A percentile compares a stretch with the other conserved stretches of the same genome.
Evolutionary conservation across 2,888 invertebrate genomes (phyloP).

Genomic region (Operophtera brumata): DNA sequence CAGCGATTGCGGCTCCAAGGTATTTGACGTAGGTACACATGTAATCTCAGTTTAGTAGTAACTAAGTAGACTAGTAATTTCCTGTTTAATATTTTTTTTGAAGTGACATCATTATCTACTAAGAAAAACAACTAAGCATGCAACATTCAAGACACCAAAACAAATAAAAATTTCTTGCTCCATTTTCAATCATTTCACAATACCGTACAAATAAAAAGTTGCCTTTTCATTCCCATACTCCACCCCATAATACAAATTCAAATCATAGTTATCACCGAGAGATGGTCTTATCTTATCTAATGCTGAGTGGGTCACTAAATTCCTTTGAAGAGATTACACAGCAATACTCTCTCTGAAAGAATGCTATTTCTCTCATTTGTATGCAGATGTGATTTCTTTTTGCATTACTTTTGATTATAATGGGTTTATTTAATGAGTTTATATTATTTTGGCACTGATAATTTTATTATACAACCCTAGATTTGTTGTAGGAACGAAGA

Average conservation of each 20-base stretch:
- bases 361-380: slow-evolving; percentile 33
- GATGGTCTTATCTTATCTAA: slow-evolving; percentile 39
- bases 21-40: too few species aligned
- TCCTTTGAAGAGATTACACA: slow-evolving; percentile 32
- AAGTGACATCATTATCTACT: too few species aligned
- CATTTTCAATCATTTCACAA: not conserved
- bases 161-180: not conserved
- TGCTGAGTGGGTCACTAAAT: slow-evolving; percentile 27
- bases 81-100: too few species aligned
- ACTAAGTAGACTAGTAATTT: too few species aligned
- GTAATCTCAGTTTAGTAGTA: too few species aligned
- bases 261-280: slow-evolving; percentile 22
- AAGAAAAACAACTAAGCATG: too few species aligned
- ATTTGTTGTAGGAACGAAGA: not conserved
- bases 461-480: not conserved
- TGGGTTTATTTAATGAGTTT: not conserved
- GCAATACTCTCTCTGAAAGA: slow-evolving; percentile 31
- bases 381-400: slow-evolving; percentile 28
- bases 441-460: not conserved
- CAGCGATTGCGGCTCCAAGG: too few species aligned
- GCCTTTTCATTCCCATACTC: slow-evolving; percentile 1
- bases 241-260: slow-evolving; percentile 14
- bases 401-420: slow-evolving; percentile 5
- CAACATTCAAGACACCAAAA: too few species aligned
- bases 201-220: not conserved